Percentiles rank a stretch among this genome's conserved stretches.
Evolutionary conservation across 1,140 invertebrate genomes (phyloP).

Genomic region (Cryptotermes secundus): DNA sequence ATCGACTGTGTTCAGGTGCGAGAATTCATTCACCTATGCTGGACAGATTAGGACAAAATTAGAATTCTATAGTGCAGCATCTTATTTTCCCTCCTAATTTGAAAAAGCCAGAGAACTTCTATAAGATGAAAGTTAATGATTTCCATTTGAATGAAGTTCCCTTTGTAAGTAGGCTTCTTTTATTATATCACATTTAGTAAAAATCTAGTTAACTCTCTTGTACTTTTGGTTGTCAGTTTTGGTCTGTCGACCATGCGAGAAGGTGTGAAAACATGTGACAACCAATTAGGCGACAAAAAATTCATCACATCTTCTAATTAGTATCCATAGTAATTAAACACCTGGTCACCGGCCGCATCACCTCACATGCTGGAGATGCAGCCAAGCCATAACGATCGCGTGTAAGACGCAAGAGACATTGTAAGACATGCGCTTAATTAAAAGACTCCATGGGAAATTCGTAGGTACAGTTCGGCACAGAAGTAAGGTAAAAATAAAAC

Average conservation of each 20-base stretch:
- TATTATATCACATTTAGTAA: not conserved
- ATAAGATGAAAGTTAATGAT: not conserved
- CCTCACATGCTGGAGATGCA: not conserved
- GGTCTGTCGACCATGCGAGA: conserved; percentile 1
- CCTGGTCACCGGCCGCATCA: not conserved
- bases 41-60: not conserved
- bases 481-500: too few species aligned
- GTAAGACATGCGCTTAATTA: not conserved
- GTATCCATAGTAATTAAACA: conserved; percentile 14
- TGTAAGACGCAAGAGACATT: not conserved
- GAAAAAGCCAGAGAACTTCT: not conserved
- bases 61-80: not conserved
- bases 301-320: conserved; percentile 8
- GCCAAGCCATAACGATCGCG: conserved; percentile 13
- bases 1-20: too few species aligned
- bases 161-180: not conserved
- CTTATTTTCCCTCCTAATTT: not conserved
- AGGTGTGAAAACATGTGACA: conserved; percentile 15
- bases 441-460: not conserved
- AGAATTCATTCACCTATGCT: not conserved
- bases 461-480: not conserved
- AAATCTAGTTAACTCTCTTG: conserved; percentile 3
- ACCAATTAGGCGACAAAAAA: not conserved
- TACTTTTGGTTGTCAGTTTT: conserved; percentile 17
- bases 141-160: not conserved